Conservation (phyloP, 2,888 invertebrate species). For the Rhagophthalmus giganteus region DNA sequence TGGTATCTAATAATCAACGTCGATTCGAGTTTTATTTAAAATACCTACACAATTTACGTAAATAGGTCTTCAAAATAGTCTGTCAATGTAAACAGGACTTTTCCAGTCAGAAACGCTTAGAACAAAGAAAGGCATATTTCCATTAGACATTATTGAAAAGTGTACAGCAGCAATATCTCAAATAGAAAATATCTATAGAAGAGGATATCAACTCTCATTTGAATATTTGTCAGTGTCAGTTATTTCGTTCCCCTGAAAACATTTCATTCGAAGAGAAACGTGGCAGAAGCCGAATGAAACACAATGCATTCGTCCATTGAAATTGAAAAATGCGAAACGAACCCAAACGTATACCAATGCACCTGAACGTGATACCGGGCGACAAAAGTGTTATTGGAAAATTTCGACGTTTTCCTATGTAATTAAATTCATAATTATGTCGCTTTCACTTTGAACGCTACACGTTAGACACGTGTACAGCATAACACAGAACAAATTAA, state of each 20-base stretch:
- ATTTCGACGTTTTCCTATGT: too few relatives aligned
- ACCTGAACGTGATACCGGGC: too few relatives aligned
- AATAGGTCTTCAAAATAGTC: background rate
- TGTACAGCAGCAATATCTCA: conserved; percentile 53
- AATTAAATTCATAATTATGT: too few relatives aligned
- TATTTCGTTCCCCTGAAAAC: conserved; percentile 28
- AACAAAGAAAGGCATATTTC: conserved; percentile 44
- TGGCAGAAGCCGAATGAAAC: conserved; percentile 7
- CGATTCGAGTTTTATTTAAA: too few relatives aligned
- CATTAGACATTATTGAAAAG: conserved; percentile 56
- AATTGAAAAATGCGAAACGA: conserved; percentile 4
- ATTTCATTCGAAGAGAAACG: conserved; percentile 19
- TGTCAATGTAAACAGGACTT: conserved; percentile 25
- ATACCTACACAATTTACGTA: too few relatives aligned
- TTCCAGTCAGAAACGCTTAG: conserved; percentile 21
- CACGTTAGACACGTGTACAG: conserved; percentile 12
- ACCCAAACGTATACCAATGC: too few relatives aligned
- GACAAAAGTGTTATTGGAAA: too few relatives aligned
- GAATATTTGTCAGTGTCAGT: conserved; percentile 55
- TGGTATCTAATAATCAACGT: too few relatives aligned
- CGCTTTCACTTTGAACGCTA: too few relatives aligned
- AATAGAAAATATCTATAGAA: conserved; percentile 52
- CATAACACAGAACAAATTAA: conserved; percentile 18
- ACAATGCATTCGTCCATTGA: conserved; percentile 8
- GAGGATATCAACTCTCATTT: conserved; percentile 54